Evolutionary conservation across 2,888 invertebrate species (phyloP), one percentile per base, ranked within the genome.

Genomic region (Pelosia muscerda): DNA sequence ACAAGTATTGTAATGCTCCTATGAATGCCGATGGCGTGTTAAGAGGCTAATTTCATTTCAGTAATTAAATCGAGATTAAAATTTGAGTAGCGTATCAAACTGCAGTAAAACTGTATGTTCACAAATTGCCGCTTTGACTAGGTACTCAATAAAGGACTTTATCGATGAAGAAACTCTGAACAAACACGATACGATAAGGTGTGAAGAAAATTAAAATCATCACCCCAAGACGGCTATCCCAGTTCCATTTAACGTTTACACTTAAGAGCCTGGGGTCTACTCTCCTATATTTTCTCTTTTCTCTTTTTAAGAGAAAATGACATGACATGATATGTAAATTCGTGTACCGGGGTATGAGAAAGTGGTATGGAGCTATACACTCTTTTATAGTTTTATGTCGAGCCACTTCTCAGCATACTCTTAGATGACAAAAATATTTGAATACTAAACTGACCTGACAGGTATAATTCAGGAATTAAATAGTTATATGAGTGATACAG

Each of bases 1-100:
- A 72, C 68, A 72, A 65, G 71, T 69, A 53, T 76, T 60, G 76
- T 76, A 79, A 83, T 73, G 83, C 75, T 77, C 68, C 66, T 67
- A 71, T 83, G 76, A 81, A 78, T 63, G 72, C 71, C 75, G 73
- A 84, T 82, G 73, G 79, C 79, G 76, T 82, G 84, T 86, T 84
- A 84, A 83, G 81, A 82, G 81, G 81, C 84, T 81, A 81, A 85
- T 89, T 87, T 85, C 86, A 87, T 85, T 86, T 85, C 84, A 73
- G 81, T 90, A 90, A 91, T 94, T 89, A 91, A 92, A 92, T 85
- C 84, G 80, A 89, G 92, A 94, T 94, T 93, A 92, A 93, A 92
- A 81, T 88, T 90, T 91, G 88, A 92, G 84, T 86, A 89, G 90
- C 93, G 92, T 92, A 87, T 90, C 92, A 91, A 86, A 85, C 90